Evolutionary conservation across 2,888 invertebrate genomes (phyloP), one percentile per base, ranked within the genome.

Genomic region (Mongoloraphidia duomilia): DNA sequence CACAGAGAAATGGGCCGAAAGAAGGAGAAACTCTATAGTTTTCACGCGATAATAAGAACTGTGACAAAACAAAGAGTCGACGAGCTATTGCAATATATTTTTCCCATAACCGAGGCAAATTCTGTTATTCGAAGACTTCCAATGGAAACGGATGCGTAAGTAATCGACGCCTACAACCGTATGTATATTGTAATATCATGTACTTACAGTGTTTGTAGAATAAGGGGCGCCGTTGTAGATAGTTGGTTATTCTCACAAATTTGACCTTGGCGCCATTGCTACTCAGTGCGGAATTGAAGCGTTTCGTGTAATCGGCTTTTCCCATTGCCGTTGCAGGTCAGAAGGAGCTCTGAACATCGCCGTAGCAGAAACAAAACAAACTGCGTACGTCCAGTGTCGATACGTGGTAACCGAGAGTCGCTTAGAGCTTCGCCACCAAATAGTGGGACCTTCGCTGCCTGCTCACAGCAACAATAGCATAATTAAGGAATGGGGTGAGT

Each of bases 401-500:
- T 87, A 92, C 89, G 77, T 87, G 61, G 84, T 70, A 73, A 73
- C 76, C 40, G 82, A 82, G 60, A 77, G 77, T 57, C 76, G 76
- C 42, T 75, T 78, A 52, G 83, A 86, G 64, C 68, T 78, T 54
- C 80, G 82, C 57, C 82, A 84, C 66, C 73, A 77, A 42, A 84
- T 94, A 53, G 85, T 88, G 37, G 84, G 84, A n/a, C 88, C 93
- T 0, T 82, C 84, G 58, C 66, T 90, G 55, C 87, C 88, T 51
- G 82, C 82, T 4, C 85, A 86, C 55, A 90, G 89, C 1, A 89
- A 92, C 67, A 89, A 87, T 63, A 78, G 84, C 9, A 81, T 77
- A 55, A 91, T 79, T 68, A 80, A 73, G 63, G 71, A 82, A 54
- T 90, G 85, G 84, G 26, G 26, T 26, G 6, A 26, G 26, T 26